phyloP scores from a whole-genome alignment of 2,888 invertebrate genomes.

The Crepidodera aurea region DNA sequence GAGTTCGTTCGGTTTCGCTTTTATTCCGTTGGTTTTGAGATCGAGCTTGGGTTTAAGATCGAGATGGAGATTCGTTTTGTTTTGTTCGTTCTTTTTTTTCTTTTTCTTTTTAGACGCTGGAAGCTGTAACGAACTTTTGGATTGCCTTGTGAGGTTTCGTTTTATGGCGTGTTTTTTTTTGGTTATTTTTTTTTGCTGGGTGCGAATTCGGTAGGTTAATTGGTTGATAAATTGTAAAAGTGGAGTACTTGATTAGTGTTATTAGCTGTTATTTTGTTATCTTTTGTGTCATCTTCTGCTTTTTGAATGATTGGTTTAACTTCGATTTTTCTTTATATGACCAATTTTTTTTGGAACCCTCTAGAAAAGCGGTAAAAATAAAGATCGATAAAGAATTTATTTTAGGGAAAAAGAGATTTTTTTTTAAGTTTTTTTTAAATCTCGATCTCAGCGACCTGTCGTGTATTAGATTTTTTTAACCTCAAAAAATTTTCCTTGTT shows the following conservation, averaged over 20 bases:
- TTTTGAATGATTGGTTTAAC: neutral
- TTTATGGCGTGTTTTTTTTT: slow-evolving; percentile 26
- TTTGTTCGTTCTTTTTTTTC: slow-evolving; percentile 30
- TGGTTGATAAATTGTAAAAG: slow-evolving; percentile 24
- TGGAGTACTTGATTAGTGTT: slow-evolving; percentile 22
- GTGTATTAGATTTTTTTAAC: too few relatives aligned
- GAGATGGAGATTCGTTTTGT: slow-evolving; percentile 7
- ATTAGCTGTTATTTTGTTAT: slow-evolving; percentile 9
- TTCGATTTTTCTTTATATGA: neutral
- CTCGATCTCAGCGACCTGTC: too few relatives aligned
- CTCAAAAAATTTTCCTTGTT: too few relatives aligned
- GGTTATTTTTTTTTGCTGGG: slow-evolving; percentile 22
- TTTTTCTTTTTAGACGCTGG: slow-evolving; percentile 37
- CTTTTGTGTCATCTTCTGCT: neutral
- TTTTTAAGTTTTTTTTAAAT: too few relatives aligned
- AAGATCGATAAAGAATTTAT: too few relatives aligned
- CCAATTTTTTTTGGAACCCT: too few relatives aligned
- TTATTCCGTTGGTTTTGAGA: slow-evolving; percentile 9
- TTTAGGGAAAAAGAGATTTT: too few relatives aligned
- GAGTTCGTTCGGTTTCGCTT: neutral
- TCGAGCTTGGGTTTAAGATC: slow-evolving; percentile 15
- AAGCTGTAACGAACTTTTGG: slow-evolving; percentile 48
- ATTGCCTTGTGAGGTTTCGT: slow-evolving; percentile 23
- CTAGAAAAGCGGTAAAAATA: too few relatives aligned
- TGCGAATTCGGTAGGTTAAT: slow-evolving; percentile 35